Percentiles rank a stretch among this genome's conserved stretches.
These are phyloP conservation scores for Gorilla gorilla DNA, from an alignment of 2,113 vertebrate species.

Conservation along the genomic window DNA sequence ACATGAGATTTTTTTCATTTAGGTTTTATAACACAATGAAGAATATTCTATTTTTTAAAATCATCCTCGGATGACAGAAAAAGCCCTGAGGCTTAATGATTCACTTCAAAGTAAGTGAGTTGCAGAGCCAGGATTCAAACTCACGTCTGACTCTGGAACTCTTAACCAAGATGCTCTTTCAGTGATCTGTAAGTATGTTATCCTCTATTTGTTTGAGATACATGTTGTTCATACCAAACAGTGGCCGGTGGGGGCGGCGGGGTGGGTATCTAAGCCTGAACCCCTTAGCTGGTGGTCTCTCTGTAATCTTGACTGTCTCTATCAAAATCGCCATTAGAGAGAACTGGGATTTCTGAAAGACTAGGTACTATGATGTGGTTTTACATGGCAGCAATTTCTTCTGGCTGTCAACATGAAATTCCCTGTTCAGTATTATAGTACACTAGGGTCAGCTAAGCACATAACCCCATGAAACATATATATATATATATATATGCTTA, in stretches of 20 bases:
- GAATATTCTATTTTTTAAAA: not conserved
- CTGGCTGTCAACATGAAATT: not conserved
- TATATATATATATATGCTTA: not conserved
- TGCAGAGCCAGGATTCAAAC: not conserved
- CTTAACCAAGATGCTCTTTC: not conserved
- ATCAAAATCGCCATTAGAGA: not conserved
- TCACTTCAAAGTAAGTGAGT: not conserved
- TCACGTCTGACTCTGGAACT: not conserved
- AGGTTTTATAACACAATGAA: not conserved
- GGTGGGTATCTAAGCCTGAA: not conserved
- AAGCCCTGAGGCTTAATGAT: not conserved
- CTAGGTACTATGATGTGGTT: not conserved
- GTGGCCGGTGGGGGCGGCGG: accelerated
- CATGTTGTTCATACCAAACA: not conserved
- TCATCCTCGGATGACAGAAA: not conserved
- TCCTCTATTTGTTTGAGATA: not conserved
- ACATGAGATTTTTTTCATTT: not conserved
- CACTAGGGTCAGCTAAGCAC: not conserved
- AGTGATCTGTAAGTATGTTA: not conserved
- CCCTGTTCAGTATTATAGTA: not conserved
- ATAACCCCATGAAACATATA: not conserved
- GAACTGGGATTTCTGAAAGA: not conserved
- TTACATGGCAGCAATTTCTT: not conserved
- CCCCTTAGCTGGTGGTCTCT: not conserved
- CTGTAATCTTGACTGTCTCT: not conserved